Base-by-base conservation (phyloP, 2,888 invertebrate species). In the Sphinx pinastri region DNA sequence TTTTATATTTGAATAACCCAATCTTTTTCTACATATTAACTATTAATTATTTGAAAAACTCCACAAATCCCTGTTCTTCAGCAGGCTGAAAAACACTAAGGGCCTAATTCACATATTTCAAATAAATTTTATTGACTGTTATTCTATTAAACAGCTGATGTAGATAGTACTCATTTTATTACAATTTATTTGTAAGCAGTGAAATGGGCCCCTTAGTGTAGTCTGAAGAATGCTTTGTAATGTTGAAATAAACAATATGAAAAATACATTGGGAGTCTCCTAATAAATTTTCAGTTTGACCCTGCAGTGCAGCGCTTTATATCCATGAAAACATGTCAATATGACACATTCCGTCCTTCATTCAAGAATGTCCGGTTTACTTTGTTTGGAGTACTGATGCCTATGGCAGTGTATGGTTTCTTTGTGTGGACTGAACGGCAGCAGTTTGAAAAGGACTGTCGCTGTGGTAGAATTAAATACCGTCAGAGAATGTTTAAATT, bases 391-490 rank as follows among this genome's bases (percentile, higher is more conserved):
- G 76, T 95, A 0, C 80, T 96, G 0, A 2, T 95, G 0, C 96
- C 96, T 0, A 94, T 96, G 80, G 73, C 84, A 0, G 47, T 85
- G 0, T 94, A 91, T 74, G 94, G 94, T 0, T 95, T 93, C 79
- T 72, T 90, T 0, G 51, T 96, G 0, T 94, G 95, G 79, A 78
- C 72, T 0, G 82, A 90, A 0, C 94, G 96, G 78, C 90, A 89
- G 10, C 73, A 81, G 0, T 83, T 89, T 47, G 96, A 97, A 76
- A 71, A 88, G 0, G 80, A 88, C 51, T 95, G 94, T 72, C 94
- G 97, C 60, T 95, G 95, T 71, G 98, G 98, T 0, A 94, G 95
- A 84, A 91, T 97, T 0, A 94, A 95, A 68, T 97, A 97, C 88
- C 95, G 94, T 73, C 97, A 97, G 82, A 95, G 97, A 78, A 72